Percentiles rank a stretch among this genome's conserved stretches.
Evolutionary conservation across 2,888 invertebrate species (phyloP).

Genomic region (Pandemis cinnamomeana): DNA sequence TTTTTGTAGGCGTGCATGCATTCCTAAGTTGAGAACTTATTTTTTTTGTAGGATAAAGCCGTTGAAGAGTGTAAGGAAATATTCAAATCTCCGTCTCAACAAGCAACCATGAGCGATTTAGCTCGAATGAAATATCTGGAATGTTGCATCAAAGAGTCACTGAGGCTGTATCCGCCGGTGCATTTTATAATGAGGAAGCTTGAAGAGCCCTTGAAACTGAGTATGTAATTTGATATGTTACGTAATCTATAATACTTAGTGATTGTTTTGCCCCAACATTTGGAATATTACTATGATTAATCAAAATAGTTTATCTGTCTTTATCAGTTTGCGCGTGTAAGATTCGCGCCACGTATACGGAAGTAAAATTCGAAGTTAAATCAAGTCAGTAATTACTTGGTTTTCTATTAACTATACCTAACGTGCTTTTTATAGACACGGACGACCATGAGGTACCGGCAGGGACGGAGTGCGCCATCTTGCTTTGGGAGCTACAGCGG

Average conservation of each 20-base stretch:
- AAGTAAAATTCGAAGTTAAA: no score
- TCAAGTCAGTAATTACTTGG: no score
- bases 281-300: no score
- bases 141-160: slow-evolving; percentile 86
- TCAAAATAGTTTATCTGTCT: no score
- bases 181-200: slow-evolving; percentile 82
- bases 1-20: slow-evolving; percentile 46
- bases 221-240: slow-evolving; percentile 51
- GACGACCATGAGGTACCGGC: slow-evolving; percentile 30
- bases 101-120: slow-evolving; percentile 79
- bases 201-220: slow-evolving; percentile 79
- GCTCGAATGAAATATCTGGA: slow-evolving; percentile 85
- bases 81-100: slow-evolving; percentile 69
- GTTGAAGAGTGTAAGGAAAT: slow-evolving; percentile 78
- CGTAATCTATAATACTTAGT: no score
- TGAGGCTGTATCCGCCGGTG: slow-evolving; percentile 85
- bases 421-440: background rate
- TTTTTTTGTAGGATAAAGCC: slow-evolving; percentile 60
- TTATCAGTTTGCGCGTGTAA: no score
- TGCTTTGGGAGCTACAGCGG: slow-evolving; percentile 60
- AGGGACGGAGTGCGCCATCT: slow-evolving; percentile 32
- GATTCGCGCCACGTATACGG: no score
- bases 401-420: background rate
- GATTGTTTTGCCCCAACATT: no score
- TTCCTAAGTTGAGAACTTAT: background rate